phyloP scores from a whole-genome alignment of 2,888 invertebrate genomes.

The Syrphus vitripennis region DNA sequence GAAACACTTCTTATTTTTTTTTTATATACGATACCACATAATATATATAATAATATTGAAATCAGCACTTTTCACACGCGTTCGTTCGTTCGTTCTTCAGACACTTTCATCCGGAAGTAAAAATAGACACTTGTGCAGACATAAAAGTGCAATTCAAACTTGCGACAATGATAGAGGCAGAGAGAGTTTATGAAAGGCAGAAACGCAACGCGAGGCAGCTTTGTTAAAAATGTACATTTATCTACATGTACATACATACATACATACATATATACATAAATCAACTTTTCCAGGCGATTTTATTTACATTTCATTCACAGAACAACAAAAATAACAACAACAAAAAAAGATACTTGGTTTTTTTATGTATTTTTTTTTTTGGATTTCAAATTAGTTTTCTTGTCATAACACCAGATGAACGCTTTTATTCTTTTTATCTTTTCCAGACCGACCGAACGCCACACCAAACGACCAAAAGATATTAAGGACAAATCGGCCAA shows the following conservation, averaged over 20 bases:
- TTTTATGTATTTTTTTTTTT: not conserved
- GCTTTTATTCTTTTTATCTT: not conserved
- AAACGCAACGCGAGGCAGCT: not conserved
- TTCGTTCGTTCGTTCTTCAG: conserved; percentile 8
- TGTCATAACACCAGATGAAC: not conserved
- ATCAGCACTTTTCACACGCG: conserved; percentile 10
- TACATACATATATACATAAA: not conserved
- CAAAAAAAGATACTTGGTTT: not conserved
- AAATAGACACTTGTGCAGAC: conserved; percentile 45
- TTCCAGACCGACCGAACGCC: not conserved
- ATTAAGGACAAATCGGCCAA: conserved; percentile 33
- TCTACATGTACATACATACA: no score
- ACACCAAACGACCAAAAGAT: conserved; percentile 22
- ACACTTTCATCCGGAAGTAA: conserved; percentile 53
- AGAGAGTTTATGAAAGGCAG: not conserved
- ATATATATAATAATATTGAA: not conserved
- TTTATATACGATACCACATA: no score
- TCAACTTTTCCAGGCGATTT: conserved; percentile 39
- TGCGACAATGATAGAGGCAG: conserved; percentile 12
- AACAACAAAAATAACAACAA: not conserved
- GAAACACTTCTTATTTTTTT: not conserved
- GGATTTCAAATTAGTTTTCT: conserved; percentile 9
- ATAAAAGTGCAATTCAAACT: conserved; percentile 52
- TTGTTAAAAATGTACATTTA: conserved; percentile 3
- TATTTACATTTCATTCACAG: not conserved